phyloP scores from a whole-genome alignment of 2,888 invertebrate genomes.

The Tridacna crocea region DNA sequence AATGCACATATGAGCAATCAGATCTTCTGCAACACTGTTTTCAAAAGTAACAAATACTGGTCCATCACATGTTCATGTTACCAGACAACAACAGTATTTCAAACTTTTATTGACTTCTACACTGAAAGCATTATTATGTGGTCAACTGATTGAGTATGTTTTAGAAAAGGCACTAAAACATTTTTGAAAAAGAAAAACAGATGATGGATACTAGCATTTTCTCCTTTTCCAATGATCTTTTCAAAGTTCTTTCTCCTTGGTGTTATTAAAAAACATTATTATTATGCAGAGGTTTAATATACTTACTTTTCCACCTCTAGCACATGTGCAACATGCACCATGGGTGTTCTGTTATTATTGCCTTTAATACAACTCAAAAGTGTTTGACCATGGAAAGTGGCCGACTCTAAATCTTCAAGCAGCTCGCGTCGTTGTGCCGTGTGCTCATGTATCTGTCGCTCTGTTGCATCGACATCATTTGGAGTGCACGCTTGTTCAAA shows the following conservation, averaged over 20 bases:
- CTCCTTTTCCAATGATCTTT: not conserved
- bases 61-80: too few species aligned
- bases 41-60: too few species aligned
- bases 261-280: not conserved
- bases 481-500: slow-evolving; percentile 96
- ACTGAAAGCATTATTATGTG: too few species aligned
- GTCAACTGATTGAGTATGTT: too few species aligned
- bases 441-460: slow-evolving; percentile 92
- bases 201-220: not conserved
- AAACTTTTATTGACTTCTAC: too few species aligned
- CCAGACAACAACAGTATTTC: too few species aligned
- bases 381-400: slow-evolving; percentile 95
- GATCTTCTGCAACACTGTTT: too few species aligned
- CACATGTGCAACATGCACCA: slow-evolving; percentile 88
- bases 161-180: not conserved
- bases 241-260: not conserved
- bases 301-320: slow-evolving; percentile 94
- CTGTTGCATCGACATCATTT: slow-evolving; percentile 95
- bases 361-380: slow-evolving; percentile 88
- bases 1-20: too few species aligned
- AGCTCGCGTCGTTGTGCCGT: slow-evolving; percentile 75
- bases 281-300: slow-evolving; percentile 22
- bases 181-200: not conserved
- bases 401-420: slow-evolving; percentile 92
- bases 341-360: slow-evolving; percentile 71